A percentile compares a stretch with the other conserved stretches of the same genome.
Conservation (phyloP, 1,140 invertebrate species). For the Neelides sp. region DNA sequence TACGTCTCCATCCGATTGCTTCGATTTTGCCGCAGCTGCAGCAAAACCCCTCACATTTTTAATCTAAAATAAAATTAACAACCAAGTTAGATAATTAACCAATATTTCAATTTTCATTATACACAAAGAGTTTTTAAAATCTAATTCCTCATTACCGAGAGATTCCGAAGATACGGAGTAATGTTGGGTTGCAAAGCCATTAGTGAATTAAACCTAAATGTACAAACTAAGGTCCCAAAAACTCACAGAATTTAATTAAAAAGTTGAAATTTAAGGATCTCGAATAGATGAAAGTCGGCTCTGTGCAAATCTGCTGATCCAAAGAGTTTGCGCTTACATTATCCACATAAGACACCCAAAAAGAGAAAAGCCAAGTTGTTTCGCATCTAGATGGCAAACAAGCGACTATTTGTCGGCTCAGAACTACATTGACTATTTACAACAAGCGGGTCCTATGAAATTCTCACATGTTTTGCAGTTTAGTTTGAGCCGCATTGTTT, state of each 20-base stretch:
- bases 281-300: neutral
- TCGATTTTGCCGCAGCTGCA: conserved; percentile 14
- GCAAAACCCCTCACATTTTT: conserved; percentile 19
- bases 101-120: neutral
- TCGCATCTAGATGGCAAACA: too few relatives aligned
- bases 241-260: conserved; percentile 4
- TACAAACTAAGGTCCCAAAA: too few relatives aligned
- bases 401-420: too few relatives aligned
- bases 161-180: conserved; percentile 19
- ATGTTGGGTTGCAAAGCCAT: conserved; percentile 26
- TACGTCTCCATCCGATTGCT: neutral
- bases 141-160: conserved; percentile 11
- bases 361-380: too few relatives aligned
- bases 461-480: too few relatives aligned
- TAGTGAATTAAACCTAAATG: neutral
- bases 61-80: neutral
- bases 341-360: too few relatives aligned
- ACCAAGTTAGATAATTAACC: neutral
- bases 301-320: too few relatives aligned
- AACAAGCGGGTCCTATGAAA: too few relatives aligned
- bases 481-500: too few relatives aligned
- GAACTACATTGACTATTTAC: too few relatives aligned
- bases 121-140: too few relatives aligned
- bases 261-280: conserved; percentile 3
- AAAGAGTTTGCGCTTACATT: neutral